Percentiles rank a stretch among this genome's conserved stretches.
These are phyloP conservation scores for Phyllostomus hastatus DNA, from an alignment of 2,113 vertebrate species.

Conservation along the genomic window DNA sequence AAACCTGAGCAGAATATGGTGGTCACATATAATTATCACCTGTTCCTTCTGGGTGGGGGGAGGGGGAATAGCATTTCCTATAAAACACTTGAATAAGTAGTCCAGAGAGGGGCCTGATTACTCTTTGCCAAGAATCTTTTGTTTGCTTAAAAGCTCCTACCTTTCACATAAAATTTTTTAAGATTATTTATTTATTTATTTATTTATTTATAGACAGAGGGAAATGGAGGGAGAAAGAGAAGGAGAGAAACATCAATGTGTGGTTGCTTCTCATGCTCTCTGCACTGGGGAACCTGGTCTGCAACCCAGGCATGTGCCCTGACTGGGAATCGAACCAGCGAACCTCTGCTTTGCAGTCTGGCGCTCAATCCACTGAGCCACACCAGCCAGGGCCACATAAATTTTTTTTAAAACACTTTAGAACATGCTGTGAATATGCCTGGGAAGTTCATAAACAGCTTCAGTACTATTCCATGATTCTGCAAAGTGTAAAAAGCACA, in stretches of 20 bases:
- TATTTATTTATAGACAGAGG: too few species aligned
- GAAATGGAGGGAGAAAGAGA: too few species aligned
- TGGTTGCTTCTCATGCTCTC: too few species aligned
- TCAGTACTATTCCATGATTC: not conserved
- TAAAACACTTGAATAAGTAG: not conserved
- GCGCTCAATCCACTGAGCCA: too few species aligned
- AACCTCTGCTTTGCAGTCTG: too few species aligned
- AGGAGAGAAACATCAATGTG: too few species aligned
- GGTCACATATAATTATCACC: not conserved
- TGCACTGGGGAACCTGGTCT: too few species aligned
- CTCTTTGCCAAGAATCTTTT: not conserved
- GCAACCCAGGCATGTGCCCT: too few species aligned
- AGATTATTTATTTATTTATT: not conserved
- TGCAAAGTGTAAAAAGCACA: not conserved
- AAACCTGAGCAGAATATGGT: not conserved
- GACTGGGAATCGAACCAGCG: too few species aligned
- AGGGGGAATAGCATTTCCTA: not conserved
- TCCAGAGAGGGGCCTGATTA: not conserved
- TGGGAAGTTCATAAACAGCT: not conserved
- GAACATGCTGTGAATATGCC: not conserved
- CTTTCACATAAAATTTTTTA: not conserved
- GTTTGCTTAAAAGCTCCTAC: not conserved
- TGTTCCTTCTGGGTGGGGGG: not conserved
- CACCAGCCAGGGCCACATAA: too few species aligned
- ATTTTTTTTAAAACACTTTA: not conserved